Evolutionary conservation across 2,888 invertebrate genomes (phyloP), one percentile per base, ranked within the genome.

Genomic region (Scaptodrosophila latifasciaeformis): DNA sequence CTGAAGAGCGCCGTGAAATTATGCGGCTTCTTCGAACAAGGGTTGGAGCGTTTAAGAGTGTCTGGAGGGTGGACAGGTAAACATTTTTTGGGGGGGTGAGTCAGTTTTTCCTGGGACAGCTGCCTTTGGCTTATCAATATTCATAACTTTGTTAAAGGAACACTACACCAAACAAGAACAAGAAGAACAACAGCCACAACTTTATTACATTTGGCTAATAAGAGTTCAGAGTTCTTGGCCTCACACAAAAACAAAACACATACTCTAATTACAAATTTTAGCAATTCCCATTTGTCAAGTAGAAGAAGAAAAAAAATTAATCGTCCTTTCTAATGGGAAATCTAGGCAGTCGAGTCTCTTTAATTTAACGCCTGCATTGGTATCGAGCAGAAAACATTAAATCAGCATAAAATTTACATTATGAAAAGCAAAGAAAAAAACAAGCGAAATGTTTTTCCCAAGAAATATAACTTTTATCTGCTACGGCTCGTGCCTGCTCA

Each of bases 331-430:
- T 42, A 57, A 63, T 49, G 49, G 35, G 18, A 13, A 34, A 12
- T n/a, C n/a, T n/a, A n/a, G n/a, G n/a, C 34, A 34, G 10, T 10
- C 30, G 12, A 15, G 17, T 37, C 12, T 40, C 58, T 59, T 70
- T 71, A 75, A 71, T 71, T 71, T 78, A 76, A 79, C 80, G 77
- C 77, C 71, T 75, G 54, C 51, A 63, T 24, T 40, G n/a, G 31
- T 50, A 35, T 31, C 59, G 56, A 46, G 54, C 53, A 54, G 55
- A 63, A 59, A 59, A 81, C 78, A 81, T 81, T 81, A 76, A 76
- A 81, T 76, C 81, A 81, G 81, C 75, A 76, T 76, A 81, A 81
- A 76, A 70, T 81, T 49, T 62, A 65, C 81, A 81, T 76, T 81
- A 76, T 78, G 65, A 70, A 76, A 21, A 40, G 42, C 47, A 48